Evolutionary conservation across 2,113 vertebrate genomes (phyloP), one percentile per base, ranked within the genome.

Genomic region (Rutilus rutilus): DNA sequence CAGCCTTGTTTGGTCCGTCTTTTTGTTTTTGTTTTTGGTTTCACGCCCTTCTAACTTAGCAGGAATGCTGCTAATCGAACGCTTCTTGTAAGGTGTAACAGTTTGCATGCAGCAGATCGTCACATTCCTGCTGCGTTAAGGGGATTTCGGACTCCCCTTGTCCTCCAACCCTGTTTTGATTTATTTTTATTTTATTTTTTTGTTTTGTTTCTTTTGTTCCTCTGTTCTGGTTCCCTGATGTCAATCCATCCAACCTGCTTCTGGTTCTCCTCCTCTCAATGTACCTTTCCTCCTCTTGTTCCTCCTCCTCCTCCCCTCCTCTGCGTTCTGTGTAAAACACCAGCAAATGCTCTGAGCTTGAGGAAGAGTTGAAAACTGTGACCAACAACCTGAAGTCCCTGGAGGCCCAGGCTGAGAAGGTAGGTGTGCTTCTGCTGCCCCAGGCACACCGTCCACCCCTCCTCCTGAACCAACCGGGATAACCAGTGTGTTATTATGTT

Each of bases 331-430:
- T 95, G 92, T 92, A 93, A 97, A 97, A 97, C 95, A 89, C 95
- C 97, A 99, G 98, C 96, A 99, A 99, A 98, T 99, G 98, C 96
- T 93, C 97, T 96, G 98, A 99, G 93, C 98, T 99, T 97, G 98
- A 99, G 97, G 98, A 99, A 96, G 98, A 99, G 92, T 96, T 99
- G 98, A 99, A 99, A 99, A 99, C 97, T 95, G 98, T 99, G 96
- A 99, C 97, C 96, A 99, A 99, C 98, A 99, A 98, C 96, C 95
- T 99, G 96, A 99, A 99, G 96, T 99, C 98, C 93, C 96, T 99
- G 97, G 98, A 99, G 96, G 98, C 98, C 96, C 98, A 99, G 97
- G 97, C 98, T 92, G 98, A 99, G 95, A 99, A 99, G 98, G 98
- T 99, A 97, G 93, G 97, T 92, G 83, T 7, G 11, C 86, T 67